Base-by-base conservation (phyloP, 2,888 invertebrate species). In the Sialis fuliginosa region DNA sequence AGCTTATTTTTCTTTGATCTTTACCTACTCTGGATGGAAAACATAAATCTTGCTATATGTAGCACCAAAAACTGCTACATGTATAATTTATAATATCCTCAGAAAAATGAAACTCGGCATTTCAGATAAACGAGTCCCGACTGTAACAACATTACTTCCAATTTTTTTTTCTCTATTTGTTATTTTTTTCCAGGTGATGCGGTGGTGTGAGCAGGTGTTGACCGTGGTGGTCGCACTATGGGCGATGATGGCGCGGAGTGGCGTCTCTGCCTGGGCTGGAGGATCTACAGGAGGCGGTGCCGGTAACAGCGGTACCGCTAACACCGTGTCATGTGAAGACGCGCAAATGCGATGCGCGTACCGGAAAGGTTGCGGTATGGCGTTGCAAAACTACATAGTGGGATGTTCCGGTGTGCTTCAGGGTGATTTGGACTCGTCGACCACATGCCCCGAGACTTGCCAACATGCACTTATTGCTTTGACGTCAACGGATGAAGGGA, bases 391-490 rank as follows among this genome's bases (percentile, higher is more conserved):
- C 64, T 88, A 86, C 66, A 70, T 84, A 62, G 64, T 77, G 51
- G 75, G 78, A 55, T 89, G 88, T 60, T 76, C 77, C 6, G 73
- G 74, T 5, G 77, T 81, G 33, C 69, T 85, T 34, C 71, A 77
- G 42, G 73, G 77, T 32, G 70, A 62, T 55, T 72, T 66, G 34
- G 64, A 55, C 48, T 59, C 48, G 54, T 72, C 66, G 34, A 64
- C 55, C 48, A 59, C 48, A 54, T 88, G 89, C 59, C 79, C 83
- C 0, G 76, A 79, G 56, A 68, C 72, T 45, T 88, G 88, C 61
- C 78, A 79, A 55, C 75, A 82, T 58, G 81, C 87, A 0, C 71
- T 88, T 37, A 82, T 87, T 40, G 83, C 86, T 0, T 70, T 88
- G 40, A 81, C 80, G 0, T 81, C 84, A 31, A 84, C 85, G 0